Base-by-base conservation (phyloP, 1,140 invertebrate species). In the Tetramorium alpestre region DNA sequence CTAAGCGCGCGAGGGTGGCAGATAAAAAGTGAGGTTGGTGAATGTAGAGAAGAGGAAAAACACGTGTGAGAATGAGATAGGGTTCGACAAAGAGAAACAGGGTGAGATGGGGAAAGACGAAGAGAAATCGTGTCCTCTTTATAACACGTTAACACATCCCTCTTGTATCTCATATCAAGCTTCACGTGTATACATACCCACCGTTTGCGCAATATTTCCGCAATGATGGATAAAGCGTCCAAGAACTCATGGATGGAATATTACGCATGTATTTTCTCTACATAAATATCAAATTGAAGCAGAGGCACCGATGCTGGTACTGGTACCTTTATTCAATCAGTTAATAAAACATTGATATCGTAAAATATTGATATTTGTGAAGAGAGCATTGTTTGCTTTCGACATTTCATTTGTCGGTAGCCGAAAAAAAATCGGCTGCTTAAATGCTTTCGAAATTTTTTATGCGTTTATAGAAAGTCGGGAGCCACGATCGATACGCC, bases 41-140 rank as follows among this genome's bases (percentile, higher is more conserved):
- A 38, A 22, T 18, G 69, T 60, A 33, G 13, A 33, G 3, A 47
- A 47, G n/a, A 38, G 54, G 28, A 22, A 47, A 70, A n/a, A 18
- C 67, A 47, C 28, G 78, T 28, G 38, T 33, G 56, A 54, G 49
- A 72, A 72, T 58, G 56, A 87, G n/a, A 87, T 25, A 69, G 33
- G 22, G 80, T 38, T 64, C n/a, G 62, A 84, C 72, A 77, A 73
- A 80, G 76, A 86, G 44, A 56, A 18, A 77, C 64, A 67, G 38
- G 56, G 18, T 51, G 33, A 65, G 47, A 64, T 62, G 56, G 22
- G 22, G 41, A 65, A 49, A 73, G 56, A 64, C 82, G 87, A 89
- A 91, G 88, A 82, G 64, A 62, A 56, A 28, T 64, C 25, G 44
- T 44, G 58, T 85, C 67, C 65, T 72, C 69, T 70, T 54, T 85